Evolutionary conservation across 1,140 invertebrate genomes (phyloP), one percentile per base, ranked within the genome.

Genomic region (Aphelinus certus): DNA sequence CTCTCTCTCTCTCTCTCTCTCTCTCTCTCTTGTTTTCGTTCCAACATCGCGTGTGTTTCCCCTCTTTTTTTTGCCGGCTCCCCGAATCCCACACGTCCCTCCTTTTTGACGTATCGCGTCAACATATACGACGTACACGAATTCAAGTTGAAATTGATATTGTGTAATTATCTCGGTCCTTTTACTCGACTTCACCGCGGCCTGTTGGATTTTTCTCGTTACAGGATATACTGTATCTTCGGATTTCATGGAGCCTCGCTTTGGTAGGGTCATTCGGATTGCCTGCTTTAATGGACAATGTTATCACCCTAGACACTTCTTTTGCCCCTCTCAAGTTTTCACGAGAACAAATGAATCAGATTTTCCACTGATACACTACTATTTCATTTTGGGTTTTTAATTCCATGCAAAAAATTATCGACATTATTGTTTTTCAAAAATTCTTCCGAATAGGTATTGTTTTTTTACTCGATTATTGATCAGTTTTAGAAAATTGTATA

Each of bases 91-190:
- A n/a, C 58, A 43, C 4, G 9, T 62, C 58, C 48, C 6, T 71
- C 3, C 26, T 63, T 65, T 73, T 73, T 73, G 53, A 66, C 43
- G 7, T 46, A 60, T 4, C 49, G 62, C 62, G 55, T 75, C 73
- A 70, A 65, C 70, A 65, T n/a, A 64, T 46, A 62, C 58, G 58
- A 70, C 47, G 53, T 63, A 57, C 49, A 48, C 45, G 74, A 60
- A 65, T 57, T 65, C 67, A 55, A 7, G 26, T 62, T 71, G 63
- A 71, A 76, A 71, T 71, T 71, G 63, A 76, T 76, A 76, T 76
- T 67, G 69, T 46, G 47, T 68, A 76, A 72, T 76, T 76, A 76
- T 76, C 75, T 61, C 69, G 64, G 7, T 3, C 6, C 75, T 76
- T 76, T 76, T 76, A 60, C 69, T 71, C 62, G 56, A 76, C 69